Evolutionary conservation across 2,797 vertebrate genomes (phyloP).

Genomic region (Xenentodon cancila): DNA sequence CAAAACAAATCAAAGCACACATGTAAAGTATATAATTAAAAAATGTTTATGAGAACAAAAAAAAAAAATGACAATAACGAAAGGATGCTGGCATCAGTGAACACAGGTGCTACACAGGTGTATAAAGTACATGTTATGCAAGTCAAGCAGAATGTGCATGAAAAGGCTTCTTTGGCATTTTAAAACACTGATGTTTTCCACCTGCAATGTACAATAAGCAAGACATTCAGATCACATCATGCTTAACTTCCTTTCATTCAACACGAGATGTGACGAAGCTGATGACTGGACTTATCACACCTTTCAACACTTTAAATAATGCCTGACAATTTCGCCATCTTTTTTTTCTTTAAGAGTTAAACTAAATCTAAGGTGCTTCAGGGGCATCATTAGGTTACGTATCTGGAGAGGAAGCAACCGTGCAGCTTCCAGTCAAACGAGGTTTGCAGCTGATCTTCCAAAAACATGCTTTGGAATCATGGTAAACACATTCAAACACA

Average conservation of each 20-base stretch:
- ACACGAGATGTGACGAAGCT: constrained; percentile 25
- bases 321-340: constrained; percentile 5
- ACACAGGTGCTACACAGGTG: constrained; percentile 15
- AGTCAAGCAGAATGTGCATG: constrained; percentile 25
- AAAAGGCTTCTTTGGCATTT: constrained; percentile 48
- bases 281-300: constrained; percentile 18
- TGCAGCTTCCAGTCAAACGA: constrained; percentile 41
- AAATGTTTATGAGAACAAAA: constrained; percentile 52
- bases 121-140: constrained; percentile 17
- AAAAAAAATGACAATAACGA: constrained; percentile 34
- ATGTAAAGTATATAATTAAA: constrained; percentile 13
- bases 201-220: constrained; percentile 28
- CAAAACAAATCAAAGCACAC: constrained; percentile 22
- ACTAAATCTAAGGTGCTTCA: constrained; percentile 42
- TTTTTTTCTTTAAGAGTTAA: constrained; percentile 5
- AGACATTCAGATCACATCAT: constrained; percentile 4
- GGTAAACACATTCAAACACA: constrained; percentile 43
- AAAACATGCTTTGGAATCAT: constrained; percentile 34
- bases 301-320: constrained; percentile 40
- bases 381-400: constrained; percentile 43
- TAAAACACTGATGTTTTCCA: constrained; percentile 22
- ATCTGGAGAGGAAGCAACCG: constrained; percentile 26
- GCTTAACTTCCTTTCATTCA: constrained; percentile 18
- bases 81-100: constrained; percentile 18
- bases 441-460: constrained; percentile 40